Evolutionary conservation across 2,888 invertebrate species (phyloP), one percentile per base, ranked within the genome.

Genomic region (Spodoptera littoralis): DNA sequence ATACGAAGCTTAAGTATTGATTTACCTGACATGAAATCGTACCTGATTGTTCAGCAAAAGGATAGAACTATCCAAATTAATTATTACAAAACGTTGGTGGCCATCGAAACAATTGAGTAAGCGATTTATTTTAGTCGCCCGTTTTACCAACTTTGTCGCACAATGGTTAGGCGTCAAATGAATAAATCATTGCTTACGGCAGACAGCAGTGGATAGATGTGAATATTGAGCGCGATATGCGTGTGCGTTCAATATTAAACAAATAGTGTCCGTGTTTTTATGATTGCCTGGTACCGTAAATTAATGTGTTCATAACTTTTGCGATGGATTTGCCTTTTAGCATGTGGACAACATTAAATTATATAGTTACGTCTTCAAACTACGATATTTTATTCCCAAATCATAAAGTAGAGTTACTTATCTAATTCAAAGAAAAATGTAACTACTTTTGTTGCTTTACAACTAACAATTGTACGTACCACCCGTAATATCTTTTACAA

Each of bases 151-250:
- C 58, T 76, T 70, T 64, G 76, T 76, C 70, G 60, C 70, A 80
- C 82, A 82, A 80, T 81, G 81, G 79, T 79, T 79, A 73, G 75
- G 5, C 74, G 73, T 79, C 73, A 70, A 80, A 85, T 88, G 85
- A 88, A 88, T 87, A 86, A 88, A 88, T 83, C 83, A 89, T 86
- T 59, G 61, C 55, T 61, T 72, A 79, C 73, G 79, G 73, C 78
- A 76, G 80, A 80, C 73, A 62, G 64, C 85, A 57, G 61, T 75
- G 86, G 85, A 85, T 84, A 86, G 78, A 82, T 81, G 76, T 81
- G 84, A 81, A 86, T 87, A 81, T 83, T 85, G 81, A 88, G 81
- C 80, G 69, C 24, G 52, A 55, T 70, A 79, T 72, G 68, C 69
- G 70, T 74, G 70, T 77, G 77, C 76, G 70, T 78, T 57, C 72